These are phyloP conservation scores for Bathynomus jamesi DNA, from an alignment of 1,140 invertebrate genomes.

Conservation along the genomic window DNA sequence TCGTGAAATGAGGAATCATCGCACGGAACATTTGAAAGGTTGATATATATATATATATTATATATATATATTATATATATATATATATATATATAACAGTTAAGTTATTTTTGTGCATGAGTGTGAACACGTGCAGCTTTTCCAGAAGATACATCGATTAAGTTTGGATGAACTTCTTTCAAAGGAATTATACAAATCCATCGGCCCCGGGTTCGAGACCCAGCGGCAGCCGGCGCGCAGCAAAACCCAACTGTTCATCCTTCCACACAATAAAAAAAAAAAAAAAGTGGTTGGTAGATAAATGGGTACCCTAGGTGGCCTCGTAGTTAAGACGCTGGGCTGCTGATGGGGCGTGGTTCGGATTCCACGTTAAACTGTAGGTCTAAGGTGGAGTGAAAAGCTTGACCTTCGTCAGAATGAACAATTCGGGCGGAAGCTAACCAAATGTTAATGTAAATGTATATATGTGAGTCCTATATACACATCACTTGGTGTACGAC, in stretches of 20 bases:
- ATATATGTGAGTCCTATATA: no score
- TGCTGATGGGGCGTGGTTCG: no score
- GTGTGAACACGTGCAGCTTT: neutral
- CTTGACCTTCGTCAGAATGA: no score
- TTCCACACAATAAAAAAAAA: no score
- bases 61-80: conserved; percentile 8
- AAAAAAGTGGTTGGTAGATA: neutral
- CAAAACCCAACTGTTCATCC: neutral
- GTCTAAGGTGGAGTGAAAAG: no score
- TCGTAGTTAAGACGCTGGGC: no score
- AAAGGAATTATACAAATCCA: neutral
- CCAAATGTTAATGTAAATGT: no score
- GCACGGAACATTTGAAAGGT: no score
- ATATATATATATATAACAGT: neutral
- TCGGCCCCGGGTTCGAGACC: neutral
- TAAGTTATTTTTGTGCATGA: neutral
- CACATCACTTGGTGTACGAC: no score
- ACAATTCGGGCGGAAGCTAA: no score
- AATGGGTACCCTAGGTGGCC: neutral
- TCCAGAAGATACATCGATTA: neutral
- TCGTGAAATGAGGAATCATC: no score
- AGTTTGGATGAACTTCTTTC: neutral
- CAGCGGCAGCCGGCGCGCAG: neutral
- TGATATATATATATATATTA: conserved; percentile 5
- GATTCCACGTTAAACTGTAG: no score